Evolutionary conservation across 2,797 vertebrate genomes (phyloP), one percentile per base, ranked within the genome.

Genomic region (Octomys mimax): DNA sequence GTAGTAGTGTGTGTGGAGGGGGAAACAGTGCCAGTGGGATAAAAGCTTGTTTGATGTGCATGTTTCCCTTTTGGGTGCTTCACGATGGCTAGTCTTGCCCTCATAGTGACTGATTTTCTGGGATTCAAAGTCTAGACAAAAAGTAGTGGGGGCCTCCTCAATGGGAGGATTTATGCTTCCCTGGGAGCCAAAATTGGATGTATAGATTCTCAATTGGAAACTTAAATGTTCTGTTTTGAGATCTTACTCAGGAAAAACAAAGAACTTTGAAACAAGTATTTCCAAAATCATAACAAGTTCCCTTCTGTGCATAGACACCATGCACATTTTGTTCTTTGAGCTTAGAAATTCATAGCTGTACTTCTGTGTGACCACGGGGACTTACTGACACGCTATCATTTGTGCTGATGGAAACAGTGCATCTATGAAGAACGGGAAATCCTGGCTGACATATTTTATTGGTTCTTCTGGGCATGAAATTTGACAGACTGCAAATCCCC

Each of bases 361-460:
- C 62, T 94, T 96, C 86, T 92, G 92, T 81, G 66, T 80, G 93
- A 80, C 52, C 79, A 62, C 21, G 81, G 61, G 80, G 79, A 87
- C 95, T 94, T 96, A 92, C 78, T 31, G 1, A 90, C 85, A 95
- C 36, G 49, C 49, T 93, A 42, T 96, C 88, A 93, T 96, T 97
- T 96, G 80, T 92, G 13, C 71, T 89, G 92, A 94, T 95, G 83
- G 83, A 97, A 92, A 57, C 21, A 68, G 71, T 87, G 71, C 62
- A 90, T 89, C 90, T 75, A 75, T 83, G 84, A 96, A 94, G 54
- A 96, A 19, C n/a, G 42, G 90, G 77, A 96, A 97, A 78, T 89
- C 68, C 92, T 95, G 87, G 49, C 71, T 97, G 95, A 97, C 90
- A 88, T 93, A 84, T 92, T 94, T 97, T 96, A 96, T 94, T 92